Conservation (phyloP, 2,888 invertebrate species). For the Drosophila mimetica region DNA sequence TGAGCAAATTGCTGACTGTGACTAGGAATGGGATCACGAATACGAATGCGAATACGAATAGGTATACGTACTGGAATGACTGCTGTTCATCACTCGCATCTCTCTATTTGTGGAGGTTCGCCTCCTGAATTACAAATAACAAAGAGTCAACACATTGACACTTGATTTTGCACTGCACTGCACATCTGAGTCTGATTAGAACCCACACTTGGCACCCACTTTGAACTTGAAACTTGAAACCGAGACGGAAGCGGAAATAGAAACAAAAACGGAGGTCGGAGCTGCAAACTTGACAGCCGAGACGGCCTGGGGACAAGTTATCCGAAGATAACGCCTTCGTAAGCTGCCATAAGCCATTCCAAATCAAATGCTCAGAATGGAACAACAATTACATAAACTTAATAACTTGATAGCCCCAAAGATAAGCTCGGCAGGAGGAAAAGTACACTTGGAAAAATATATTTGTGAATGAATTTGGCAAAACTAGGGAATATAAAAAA, state of each 20-base stretch:
- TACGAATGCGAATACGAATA: slow-evolving; percentile 16
- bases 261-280: slow-evolving; percentile 5
- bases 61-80: slow-evolving; percentile 22
- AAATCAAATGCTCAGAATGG: slow-evolving; percentile 56
- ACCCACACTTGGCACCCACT: slow-evolving; percentile 39
- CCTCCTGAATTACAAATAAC: slow-evolving; percentile 58
- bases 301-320: slow-evolving; percentile 28
- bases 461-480: not conserved
- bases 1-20: slow-evolving; percentile 55
- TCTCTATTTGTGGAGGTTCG: slow-evolving; percentile 18
- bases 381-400: slow-evolving; percentile 78
- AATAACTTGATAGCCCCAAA: slow-evolving; percentile 71
- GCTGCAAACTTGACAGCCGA: slow-evolving; percentile 26
- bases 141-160: slow-evolving; percentile 68
- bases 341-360: slow-evolving; percentile 63
- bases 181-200: slow-evolving; percentile 73
- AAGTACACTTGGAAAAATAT: slow-evolving; percentile 2
- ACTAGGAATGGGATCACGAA: slow-evolving; percentile 6
- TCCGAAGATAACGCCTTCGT: slow-evolving; percentile 51
- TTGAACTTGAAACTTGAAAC: slow-evolving; percentile 57
- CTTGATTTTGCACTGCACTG: slow-evolving; percentile 72
- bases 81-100: slow-evolving; percentile 35
- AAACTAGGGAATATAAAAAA: not conserved
- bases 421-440: slow-evolving; percentile 51
- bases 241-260: slow-evolving; percentile 25